phyloP scores from a whole-genome alignment of 1,140 invertebrate species.

The Ephestia elutella region DNA sequence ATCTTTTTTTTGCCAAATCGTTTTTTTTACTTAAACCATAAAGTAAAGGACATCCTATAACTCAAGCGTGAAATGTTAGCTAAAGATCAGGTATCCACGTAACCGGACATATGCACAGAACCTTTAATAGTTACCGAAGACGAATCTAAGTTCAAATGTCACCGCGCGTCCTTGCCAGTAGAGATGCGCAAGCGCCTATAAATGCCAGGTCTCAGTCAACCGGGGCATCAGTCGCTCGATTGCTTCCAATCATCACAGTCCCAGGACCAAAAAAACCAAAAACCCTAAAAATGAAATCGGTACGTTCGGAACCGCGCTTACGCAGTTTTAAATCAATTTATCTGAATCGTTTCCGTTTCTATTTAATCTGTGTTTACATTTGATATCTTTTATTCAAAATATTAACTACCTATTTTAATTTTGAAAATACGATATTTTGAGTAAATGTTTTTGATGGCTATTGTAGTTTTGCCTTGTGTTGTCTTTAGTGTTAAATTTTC shows the following conservation, averaged over 20 bases:
- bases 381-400: too few relatives aligned
- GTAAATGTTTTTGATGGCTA: too few relatives aligned
- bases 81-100: slow-evolving; percentile 13
- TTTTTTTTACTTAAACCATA: background rate
- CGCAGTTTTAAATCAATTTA: too few relatives aligned
- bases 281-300: slow-evolving; percentile 66
- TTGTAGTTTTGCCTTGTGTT: too few relatives aligned
- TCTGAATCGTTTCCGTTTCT: background rate
- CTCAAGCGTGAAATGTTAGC: slow-evolving; percentile 4
- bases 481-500: too few relatives aligned
- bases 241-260: slow-evolving; percentile 37
- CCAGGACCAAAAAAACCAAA: slow-evolving; percentile 31
- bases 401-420: too few relatives aligned
- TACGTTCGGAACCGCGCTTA: slow-evolving; percentile 31
- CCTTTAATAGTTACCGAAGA: slow-evolving; percentile 46
- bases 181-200: slow-evolving; percentile 38
- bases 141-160: slow-evolving; percentile 65
- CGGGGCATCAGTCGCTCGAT: slow-evolving; percentile 55
- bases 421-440: too few relatives aligned
- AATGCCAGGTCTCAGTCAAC: slow-evolving; percentile 31
- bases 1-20: too few relatives aligned
- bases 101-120: slow-evolving; percentile 46
- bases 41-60: background rate
- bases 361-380: background rate
- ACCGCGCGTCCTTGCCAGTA: slow-evolving; percentile 50